Evolutionary conservation across 2,888 invertebrate genomes (phyloP), one percentile per base, ranked within the genome.

Genomic region (Athalia cordata): DNA sequence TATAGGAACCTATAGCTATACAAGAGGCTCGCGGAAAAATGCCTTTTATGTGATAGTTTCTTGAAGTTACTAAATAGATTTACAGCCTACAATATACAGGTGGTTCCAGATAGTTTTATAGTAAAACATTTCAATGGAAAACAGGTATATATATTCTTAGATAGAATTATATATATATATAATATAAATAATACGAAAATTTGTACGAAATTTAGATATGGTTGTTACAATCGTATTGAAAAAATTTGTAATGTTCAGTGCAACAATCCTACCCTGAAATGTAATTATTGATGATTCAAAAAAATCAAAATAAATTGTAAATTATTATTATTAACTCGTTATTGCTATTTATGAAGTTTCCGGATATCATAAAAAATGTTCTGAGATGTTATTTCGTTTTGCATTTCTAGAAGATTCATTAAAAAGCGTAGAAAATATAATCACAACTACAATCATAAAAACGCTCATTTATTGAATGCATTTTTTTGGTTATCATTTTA

Each of bases 231-330:
- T 75, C 75, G n/a, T 67, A 49, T 67, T 45, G 64, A 67, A 64
- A 52, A 75, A 75, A 75, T 75, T 75, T 62, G 75, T 75, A 75
- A 75, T 59, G 45, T 72, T 75, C 13, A 75, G 49, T 75, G 62
- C 62, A 75, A 75, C 52, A 50, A 62, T 64, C 50, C 29, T 50
- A 75, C 62, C 50, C 11, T 79, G 79, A 82, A 84, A 86, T 85
- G 81, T 82, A 85, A 87, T 87, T 89, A 88, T 89, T 88, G 85
- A 86, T 87, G 82, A 83, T 87, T 89, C 86, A 85, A 86, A 87
- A 84, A 78, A 82, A 85, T 82, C 82, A 81, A 85, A 88, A 87
- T 88, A 88, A 88, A 89, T 85, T 85, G 85, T 88, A 89, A 89
- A 89, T 90, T 89, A 89, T 90, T 89, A 88, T 84, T 83, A 84